Evolutionary conservation across 1,140 invertebrate genomes (phyloP), one percentile per base, ranked within the genome.

Genomic region (Diabrotica virgifera): DNA sequence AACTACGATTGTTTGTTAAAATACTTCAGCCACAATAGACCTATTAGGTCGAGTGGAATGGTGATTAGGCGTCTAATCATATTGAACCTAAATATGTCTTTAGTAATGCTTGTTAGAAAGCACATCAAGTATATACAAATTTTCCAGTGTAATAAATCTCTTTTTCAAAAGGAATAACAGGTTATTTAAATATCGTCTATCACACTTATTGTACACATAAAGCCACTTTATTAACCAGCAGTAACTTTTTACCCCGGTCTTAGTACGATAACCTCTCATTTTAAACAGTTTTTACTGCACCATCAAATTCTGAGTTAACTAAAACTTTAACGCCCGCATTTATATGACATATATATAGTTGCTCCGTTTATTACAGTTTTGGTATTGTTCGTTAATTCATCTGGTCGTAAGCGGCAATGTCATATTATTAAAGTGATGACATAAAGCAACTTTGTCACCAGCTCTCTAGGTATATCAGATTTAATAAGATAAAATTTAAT

Each of bases 321-420:
- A 46, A 46, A 46, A 46, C 40, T 46, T 46, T 46, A 46, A 46
- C 40, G 40, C 40, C 40, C 40, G 40, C 40, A 46, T 46, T 46
- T 46, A 46, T 46, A 46, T 46, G 40, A 46, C 40, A n/a, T 46
- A 46, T 46, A 46, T 46, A 46, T 46, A 46, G 40, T 46, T 46
- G 40, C 8, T n/a, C n/a, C 40, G 40, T 46, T 46, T 46, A 46
- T 46, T 46, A 46, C 40, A 46, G 40, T 46, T 46, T 46, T n/a
- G 40, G 40, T 46, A 46, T 46, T 46, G 40, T 46, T 46, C 40
- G 40, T 46, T 46, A 46, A 46, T 46, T 46, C 40, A 46, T 46
- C 40, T 46, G 40, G 40, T 46, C 40, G 40, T 46, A 46, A 46
- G 40, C 40, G 40, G 40, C 40, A 46, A 46, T 46, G 40, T 46